Evolutionary conservation across 2,797 vertebrate genomes (phyloP).

Genomic region (Myoxocephalus aenaeus): DNA sequence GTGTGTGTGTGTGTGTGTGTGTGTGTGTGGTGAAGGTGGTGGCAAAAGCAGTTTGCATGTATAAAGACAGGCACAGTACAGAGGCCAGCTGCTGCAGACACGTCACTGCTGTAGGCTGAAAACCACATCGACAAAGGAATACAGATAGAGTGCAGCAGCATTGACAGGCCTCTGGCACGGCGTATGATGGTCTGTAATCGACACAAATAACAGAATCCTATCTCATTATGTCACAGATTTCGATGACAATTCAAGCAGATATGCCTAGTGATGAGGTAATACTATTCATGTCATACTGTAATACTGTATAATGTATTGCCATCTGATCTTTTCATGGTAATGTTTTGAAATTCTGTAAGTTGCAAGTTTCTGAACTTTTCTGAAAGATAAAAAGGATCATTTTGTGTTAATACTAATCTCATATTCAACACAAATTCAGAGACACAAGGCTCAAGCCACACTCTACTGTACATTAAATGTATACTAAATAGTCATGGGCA

Average conservation of each 20-base stretch:
- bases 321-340: background rate
- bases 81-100: constrained; percentile 40
- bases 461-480: background rate
- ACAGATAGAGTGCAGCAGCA: constrained; percentile 11
- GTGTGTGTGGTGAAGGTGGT: constrained; percentile 6
- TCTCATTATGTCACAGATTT: constrained; percentile 2
- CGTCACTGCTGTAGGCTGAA: constrained; percentile 22
- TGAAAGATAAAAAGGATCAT: background rate
- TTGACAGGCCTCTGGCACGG: constrained; percentile 2
- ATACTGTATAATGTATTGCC: background rate
- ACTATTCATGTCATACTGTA: background rate
- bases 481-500: background rate
- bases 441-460: background rate
- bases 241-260: background rate
- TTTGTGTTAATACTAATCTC: background rate
- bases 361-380: background rate
- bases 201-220: constrained; percentile 19
- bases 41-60: constrained; percentile 36
- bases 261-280: background rate
- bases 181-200: background rate
- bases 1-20: constrained; percentile 17
- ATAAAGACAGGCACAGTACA: constrained; percentile 1
- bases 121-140: constrained; percentile 10
- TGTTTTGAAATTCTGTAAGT: background rate
- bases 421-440: background rate